Base-by-base conservation (phyloP, 2,888 invertebrate species). In the Panzeria rudis region DNA sequence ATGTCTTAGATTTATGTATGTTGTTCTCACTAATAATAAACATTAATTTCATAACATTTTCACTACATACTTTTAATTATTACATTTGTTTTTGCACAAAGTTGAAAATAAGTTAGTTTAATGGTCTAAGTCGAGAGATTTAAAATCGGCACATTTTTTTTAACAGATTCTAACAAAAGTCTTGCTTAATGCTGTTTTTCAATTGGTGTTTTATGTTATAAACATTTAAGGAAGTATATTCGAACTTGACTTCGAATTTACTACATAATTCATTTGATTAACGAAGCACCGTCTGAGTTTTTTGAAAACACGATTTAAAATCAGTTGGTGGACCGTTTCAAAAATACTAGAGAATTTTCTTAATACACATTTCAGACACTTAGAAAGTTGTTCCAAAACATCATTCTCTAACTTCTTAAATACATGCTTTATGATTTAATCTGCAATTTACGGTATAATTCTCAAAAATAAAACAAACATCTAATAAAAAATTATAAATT, bases 31-130 rank as follows among this genome's bases (percentile, higher is more conserved):
- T 35, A 25, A 71, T 50, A 68, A 73, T n/a, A 73, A 56, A 23
- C 35, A 25, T 38, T 59, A 41, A 32, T 64, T 20, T 29, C 25
- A 47, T 52, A 41, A 41, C 25, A 71, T 50, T 68, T 72, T 6
- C 73, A 32, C 66, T 17, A 62, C 23, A 54, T 71, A 71, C 47
- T 66, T 72, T 29, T 68, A 41, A 66, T 72, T 44, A 44, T 44
- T 77, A 68, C 13, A 47, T 82, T 35, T 50, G 73, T 32, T 68
- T 69, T 41, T 38, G 15, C 29, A 23, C 6, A 35, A 35, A 8
- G 8, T 8, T 9, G 6, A 6, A 35, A 35, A 35, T 29, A 35
- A 35, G n/a, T 44, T n/a, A n/a, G 1, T 4, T 17, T 44, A 41
- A 3, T 41, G 35, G 8, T 35, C 35, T 35, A 9, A 35, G 6